phyloP scores from a whole-genome alignment of 1,140 invertebrate genomes.

The Drosophila dunni region DNA sequence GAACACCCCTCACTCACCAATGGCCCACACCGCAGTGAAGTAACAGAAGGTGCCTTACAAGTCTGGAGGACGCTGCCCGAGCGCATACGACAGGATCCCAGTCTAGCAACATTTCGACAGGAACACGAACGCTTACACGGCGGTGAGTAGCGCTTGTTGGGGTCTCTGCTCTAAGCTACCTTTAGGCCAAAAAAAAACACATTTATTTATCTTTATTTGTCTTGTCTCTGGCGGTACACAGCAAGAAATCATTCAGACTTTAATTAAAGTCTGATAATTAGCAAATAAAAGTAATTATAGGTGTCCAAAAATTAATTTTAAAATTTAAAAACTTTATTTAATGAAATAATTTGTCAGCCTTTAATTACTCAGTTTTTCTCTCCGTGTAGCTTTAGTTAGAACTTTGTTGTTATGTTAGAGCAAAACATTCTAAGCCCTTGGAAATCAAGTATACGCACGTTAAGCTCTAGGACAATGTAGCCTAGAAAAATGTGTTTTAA shows the following conservation, averaged over 20 bases:
- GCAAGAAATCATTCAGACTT: no score
- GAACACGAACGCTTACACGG: slow-evolving; percentile 87
- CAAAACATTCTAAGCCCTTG: slow-evolving; percentile 10
- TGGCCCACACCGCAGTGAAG: slow-evolving; percentile 84
- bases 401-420: slow-evolving; percentile 1
- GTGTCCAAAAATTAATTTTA: no score
- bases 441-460: not conserved
- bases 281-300: no score
- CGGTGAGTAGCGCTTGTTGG: slow-evolving; percentile 63
- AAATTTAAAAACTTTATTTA: no score
- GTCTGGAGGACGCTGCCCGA: slow-evolving; percentile 88
- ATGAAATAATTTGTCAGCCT: no score
- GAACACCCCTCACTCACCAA: slow-evolving; percentile 13
- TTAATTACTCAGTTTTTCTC: no score
- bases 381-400: not conserved
- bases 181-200: slow-evolving; percentile 8
- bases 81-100: slow-evolving; percentile 88
- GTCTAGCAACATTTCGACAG: slow-evolving; percentile 87
- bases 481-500: slow-evolving; percentile 1
- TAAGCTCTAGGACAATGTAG: slow-evolving; percentile 4
- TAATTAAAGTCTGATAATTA: no score
- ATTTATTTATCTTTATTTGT: not conserved
- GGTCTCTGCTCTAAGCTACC: slow-evolving; percentile 28
- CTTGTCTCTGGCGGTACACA: not conserved
- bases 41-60: slow-evolving; percentile 87